A percentile compares a stretch with the other conserved stretches of the same genome.
Evolutionary conservation across 2,797 vertebrate species (phyloP).

Genomic region (Limnodromus scolopaceus): DNA sequence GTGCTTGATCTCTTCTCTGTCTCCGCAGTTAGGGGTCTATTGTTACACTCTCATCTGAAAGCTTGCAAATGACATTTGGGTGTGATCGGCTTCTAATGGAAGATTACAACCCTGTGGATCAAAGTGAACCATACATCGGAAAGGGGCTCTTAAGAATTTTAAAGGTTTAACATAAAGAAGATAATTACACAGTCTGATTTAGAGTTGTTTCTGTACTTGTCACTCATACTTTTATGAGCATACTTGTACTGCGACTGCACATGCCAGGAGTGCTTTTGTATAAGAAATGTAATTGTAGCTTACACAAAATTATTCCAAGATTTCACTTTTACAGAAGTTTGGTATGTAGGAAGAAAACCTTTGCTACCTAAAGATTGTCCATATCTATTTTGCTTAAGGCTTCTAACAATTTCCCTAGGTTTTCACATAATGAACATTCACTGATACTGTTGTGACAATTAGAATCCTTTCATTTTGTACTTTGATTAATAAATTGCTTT

Average conservation of each 20-base stretch:
- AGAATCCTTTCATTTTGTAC: background rate
- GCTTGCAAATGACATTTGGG: constrained; percentile 69
- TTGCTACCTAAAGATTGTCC: background rate
- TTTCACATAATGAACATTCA: background rate
- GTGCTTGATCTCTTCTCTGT: constrained; percentile 70
- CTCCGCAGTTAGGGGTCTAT: constrained; percentile 56
- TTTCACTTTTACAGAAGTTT: background rate
- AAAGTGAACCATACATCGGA: constrained; percentile 64
- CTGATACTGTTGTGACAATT: background rate
- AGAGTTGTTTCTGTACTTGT: constrained; percentile 63
- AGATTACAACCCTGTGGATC: constrained; percentile 70
- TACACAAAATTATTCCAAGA: background rate
- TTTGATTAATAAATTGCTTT: background rate
- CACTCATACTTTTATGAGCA: constrained; percentile 23
- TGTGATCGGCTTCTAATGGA: constrained; percentile 70
- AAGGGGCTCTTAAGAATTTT: constrained; percentile 68
- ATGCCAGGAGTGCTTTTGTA: background rate
- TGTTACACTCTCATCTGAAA: constrained; percentile 68
- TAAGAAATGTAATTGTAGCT: background rate
- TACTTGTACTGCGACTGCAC: background rate
- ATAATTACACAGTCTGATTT: constrained; percentile 67
- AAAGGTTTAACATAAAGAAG: constrained; percentile 68
- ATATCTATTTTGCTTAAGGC: background rate
- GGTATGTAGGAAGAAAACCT: background rate
- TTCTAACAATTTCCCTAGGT: background rate